phyloP scores from a whole-genome alignment of 1,140 invertebrate species.

The Cherax destructor region DNA sequence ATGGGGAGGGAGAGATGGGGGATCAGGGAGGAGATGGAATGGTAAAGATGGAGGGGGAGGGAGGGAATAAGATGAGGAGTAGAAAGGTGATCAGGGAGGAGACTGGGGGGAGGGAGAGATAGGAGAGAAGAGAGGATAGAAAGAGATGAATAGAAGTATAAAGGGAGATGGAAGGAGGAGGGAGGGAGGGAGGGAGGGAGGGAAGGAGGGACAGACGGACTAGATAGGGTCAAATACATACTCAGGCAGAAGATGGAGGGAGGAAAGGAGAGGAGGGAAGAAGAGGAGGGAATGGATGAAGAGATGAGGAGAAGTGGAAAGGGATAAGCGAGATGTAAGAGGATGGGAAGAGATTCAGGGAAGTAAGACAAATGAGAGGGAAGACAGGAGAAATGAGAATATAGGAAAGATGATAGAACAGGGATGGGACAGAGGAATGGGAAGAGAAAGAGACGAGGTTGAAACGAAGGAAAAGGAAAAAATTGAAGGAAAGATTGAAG shows the following conservation, averaged over 20 bases:
- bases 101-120: too few relatives aligned
- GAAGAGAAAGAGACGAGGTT: not conserved
- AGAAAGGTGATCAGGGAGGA: not conserved
- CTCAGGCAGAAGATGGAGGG: not conserved
- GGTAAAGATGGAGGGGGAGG: too few relatives aligned
- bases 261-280: not conserved
- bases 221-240: not conserved
- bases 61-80: too few relatives aligned
- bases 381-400: too few relatives aligned
- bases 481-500: too few relatives aligned
- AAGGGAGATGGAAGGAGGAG: not conserved
- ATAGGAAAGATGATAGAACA: too few relatives aligned
- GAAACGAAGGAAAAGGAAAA: not conserved
- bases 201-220: not conserved
- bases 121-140: not conserved
- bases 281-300: not conserved
- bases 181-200: too few relatives aligned
- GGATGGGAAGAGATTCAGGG: too few relatives aligned
- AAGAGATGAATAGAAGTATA: not conserved
- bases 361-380: too few relatives aligned
- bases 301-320: too few relatives aligned
- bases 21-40: not conserved
- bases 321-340: too few relatives aligned
- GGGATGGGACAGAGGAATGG: not conserved
- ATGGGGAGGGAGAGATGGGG: not conserved